Conservation (phyloP, 1,140 invertebrate genomes). For the Zophobas atratus region DNA sequence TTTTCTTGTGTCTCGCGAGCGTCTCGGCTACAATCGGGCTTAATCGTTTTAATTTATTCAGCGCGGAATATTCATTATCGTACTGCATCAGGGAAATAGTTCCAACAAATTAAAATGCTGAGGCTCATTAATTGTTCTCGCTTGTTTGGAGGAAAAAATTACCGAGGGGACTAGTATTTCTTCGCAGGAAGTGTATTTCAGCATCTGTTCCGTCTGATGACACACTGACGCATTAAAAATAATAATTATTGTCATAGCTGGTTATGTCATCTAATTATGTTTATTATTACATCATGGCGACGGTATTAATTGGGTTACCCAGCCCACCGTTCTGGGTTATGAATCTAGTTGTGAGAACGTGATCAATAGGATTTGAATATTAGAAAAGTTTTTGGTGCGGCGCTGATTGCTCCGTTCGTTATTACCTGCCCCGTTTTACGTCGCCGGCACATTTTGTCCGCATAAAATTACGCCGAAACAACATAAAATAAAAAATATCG, state of each 20-base stretch:
- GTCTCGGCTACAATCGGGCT: neutral
- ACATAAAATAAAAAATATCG: slow-evolving; percentile 30
- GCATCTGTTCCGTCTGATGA: slow-evolving; percentile 31
- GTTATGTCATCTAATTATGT: slow-evolving; percentile 35
- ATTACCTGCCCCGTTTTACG: neutral
- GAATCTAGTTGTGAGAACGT: neutral
- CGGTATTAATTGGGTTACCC: slow-evolving; percentile 4
- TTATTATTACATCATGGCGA: slow-evolving; percentile 18
- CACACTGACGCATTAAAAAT: slow-evolving; percentile 34
- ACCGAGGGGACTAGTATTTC: neutral
- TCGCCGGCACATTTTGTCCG: neutral
- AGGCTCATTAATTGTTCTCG: slow-evolving; percentile 4
- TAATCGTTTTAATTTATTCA: slow-evolving; percentile 23
- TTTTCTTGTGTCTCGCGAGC: neutral
- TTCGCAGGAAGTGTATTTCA: slow-evolving; percentile 32
- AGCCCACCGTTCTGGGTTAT: slow-evolving; percentile 10
- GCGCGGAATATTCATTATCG: slow-evolving; percentile 10
- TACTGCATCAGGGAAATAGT: slow-evolving; percentile 12
- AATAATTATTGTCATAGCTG: slow-evolving; percentile 40
- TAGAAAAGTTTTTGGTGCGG: neutral
- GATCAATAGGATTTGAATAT: neutral
- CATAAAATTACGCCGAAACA: slow-evolving; percentile 21
- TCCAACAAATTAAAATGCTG: slow-evolving; percentile 18
- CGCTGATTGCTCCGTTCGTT: slow-evolving; percentile 10
- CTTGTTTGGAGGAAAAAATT: neutral